Evolutionary conservation across 2,113 vertebrate genomes (phyloP).

Genomic region (Psittacus erithacus): DNA sequence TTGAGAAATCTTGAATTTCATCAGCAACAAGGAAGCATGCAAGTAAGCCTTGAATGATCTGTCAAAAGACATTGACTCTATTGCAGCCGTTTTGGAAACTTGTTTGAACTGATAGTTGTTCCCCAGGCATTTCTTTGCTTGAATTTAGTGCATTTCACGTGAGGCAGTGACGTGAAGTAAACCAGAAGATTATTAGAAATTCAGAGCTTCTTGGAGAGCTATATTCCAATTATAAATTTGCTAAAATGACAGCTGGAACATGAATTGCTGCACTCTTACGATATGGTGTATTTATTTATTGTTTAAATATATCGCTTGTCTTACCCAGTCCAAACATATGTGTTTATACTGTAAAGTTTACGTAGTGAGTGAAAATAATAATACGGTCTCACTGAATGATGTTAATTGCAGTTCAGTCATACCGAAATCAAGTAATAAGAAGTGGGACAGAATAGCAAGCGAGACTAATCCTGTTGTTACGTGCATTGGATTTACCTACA

Average conservation of each 20-base stretch:
- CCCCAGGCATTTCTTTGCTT: background rate
- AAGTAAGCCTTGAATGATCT: background rate
- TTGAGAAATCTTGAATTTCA: slow-evolving; percentile 57
- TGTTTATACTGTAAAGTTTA: slow-evolving; percentile 45
- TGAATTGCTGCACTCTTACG: background rate
- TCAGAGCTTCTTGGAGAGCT: background rate
- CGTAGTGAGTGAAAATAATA: slow-evolving; percentile 22
- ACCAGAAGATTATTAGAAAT: background rate
- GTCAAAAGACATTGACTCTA: slow-evolving; percentile 6
- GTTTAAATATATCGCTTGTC: background rate
- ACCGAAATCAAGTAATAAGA: background rate
- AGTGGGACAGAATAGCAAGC: background rate
- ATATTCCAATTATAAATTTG: background rate
- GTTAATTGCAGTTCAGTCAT: slow-evolving; percentile 52
- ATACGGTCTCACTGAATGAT: background rate
- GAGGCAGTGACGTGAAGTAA: background rate
- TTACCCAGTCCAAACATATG: slow-evolving; percentile 8
- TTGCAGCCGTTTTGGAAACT: background rate
- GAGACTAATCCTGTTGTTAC: background rate
- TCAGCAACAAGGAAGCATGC: slow-evolving; percentile 5
- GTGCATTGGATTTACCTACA: background rate
- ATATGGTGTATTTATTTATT: background rate
- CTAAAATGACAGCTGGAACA: background rate
- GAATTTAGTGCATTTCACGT: background rate
- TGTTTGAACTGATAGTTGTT: background rate